These are phyloP conservation scores for Drosophila atroscutellata DNA, from an alignment of 2,888 invertebrate species.

Conservation along the genomic window DNA sequence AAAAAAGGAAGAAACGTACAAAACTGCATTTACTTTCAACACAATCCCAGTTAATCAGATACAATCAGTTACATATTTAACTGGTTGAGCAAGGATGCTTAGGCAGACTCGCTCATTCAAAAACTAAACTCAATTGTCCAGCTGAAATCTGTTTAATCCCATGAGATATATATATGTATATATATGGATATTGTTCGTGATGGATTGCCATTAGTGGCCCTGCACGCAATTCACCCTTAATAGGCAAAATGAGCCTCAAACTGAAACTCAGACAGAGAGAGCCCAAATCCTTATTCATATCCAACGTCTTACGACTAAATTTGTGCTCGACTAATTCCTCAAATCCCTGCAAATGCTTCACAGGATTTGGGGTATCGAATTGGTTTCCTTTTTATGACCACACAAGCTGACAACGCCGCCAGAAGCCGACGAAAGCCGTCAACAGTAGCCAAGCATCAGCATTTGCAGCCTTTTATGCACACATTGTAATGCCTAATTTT, in stretches of 20 bases:
- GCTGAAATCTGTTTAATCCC: constrained; percentile 32
- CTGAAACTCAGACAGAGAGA: constrained; percentile 1
- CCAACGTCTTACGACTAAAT: constrained; percentile 27
- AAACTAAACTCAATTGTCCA: constrained; percentile 25
- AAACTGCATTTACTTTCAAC: not conserved
- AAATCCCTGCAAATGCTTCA: constrained; percentile 75
- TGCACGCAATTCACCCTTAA: constrained; percentile 35
- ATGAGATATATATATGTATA: not conserved
- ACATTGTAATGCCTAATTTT: constrained; percentile 76
- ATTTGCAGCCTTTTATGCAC: constrained; percentile 57
- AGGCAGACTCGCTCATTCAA: constrained; percentile 1
- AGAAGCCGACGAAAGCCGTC: constrained; percentile 6
- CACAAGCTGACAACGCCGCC: constrained; percentile 17
- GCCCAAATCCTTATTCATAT: constrained; percentile 1
- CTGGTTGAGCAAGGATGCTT: not conserved
- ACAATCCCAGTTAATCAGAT: not conserved
- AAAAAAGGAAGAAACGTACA: too few relatives aligned
- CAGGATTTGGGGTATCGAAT: constrained; percentile 64
- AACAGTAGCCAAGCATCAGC: constrained; percentile 18
- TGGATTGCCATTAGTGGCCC: constrained; percentile 26
- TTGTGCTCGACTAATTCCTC: constrained; percentile 62
- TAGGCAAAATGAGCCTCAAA: constrained; percentile 23
- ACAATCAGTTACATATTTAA: not conserved
- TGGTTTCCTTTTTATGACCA: constrained; percentile 53
- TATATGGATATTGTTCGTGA: constrained; percentile 20